Percentiles rank a stretch among this genome's conserved stretches.
Evolutionary conservation across 2,888 invertebrate genomes (phyloP).

Genomic region (Drosophila eohydei): DNA sequence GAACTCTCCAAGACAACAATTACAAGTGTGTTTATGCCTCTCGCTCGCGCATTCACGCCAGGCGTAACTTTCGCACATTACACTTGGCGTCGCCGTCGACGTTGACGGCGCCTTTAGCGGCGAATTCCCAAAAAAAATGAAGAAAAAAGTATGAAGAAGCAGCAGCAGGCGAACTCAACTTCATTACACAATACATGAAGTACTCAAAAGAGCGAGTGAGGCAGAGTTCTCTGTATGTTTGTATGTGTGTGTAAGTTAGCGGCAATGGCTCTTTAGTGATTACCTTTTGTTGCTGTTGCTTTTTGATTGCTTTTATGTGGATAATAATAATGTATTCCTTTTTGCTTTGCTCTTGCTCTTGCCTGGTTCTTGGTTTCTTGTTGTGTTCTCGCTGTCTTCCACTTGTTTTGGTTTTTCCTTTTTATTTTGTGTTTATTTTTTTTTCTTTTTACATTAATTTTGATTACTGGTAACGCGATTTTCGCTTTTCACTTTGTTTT

Average conservation of each 20-base stretch:
- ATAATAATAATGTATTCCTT: constrained; percentile 55
- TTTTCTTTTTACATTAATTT: constrained; percentile 33
- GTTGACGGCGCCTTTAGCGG: constrained; percentile 24
- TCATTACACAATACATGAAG: constrained; percentile 80
- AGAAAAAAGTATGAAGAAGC: constrained; percentile 20
- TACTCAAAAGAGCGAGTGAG: constrained; percentile 4
- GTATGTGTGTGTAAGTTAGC: constrained; percentile 10
- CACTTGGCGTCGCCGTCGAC: constrained; percentile 17
- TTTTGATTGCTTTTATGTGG: constrained; percentile 58
- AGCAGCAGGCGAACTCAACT: constrained; percentile 54
- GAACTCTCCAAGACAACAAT: constrained; percentile 56
- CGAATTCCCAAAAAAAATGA: constrained; percentile 18
- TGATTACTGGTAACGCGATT: constrained; percentile 61
- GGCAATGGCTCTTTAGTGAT: constrained; percentile 42
- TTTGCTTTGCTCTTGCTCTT: constrained; percentile 25
- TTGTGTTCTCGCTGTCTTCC: constrained; percentile 35
- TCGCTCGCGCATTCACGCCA: constrained; percentile 17
- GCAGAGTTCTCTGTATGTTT: not conserved
- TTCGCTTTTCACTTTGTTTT: constrained; percentile 59
- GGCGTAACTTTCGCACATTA: constrained; percentile 40
- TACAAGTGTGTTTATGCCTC: constrained; percentile 66
- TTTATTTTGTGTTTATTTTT: constrained; percentile 24
- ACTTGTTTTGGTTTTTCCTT: constrained; percentile 26
- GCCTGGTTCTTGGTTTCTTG: constrained; percentile 33
- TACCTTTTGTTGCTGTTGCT: constrained; percentile 66